Percentiles rank a stretch among this genome's conserved stretches.
phyloP scores from a whole-genome alignment of 35 echinoderm and acorn worm genomes.

The Amphiura filiformis region DNA sequence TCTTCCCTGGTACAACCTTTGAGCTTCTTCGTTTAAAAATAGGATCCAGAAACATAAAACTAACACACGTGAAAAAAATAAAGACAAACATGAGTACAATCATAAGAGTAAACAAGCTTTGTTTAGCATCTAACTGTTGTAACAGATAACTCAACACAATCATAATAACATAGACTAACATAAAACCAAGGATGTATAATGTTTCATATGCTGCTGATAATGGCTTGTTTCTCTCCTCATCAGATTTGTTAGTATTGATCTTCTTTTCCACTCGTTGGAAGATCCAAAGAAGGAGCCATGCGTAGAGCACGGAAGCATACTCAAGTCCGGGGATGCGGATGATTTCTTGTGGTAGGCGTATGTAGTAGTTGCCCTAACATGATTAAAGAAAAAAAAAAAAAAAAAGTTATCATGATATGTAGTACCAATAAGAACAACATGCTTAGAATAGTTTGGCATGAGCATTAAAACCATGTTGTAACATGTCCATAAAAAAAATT shows the following conservation, averaged over 20 bases:
- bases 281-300: slow-evolving; percentile 54
- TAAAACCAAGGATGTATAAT: slow-evolving; percentile 36
- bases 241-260: slow-evolving; percentile 7
- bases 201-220: slow-evolving; percentile 24
- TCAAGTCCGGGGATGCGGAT: slow-evolving; percentile 72
- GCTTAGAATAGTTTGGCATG: neutral
- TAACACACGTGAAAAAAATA: slow-evolving; percentile 2
- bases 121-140: slow-evolving; percentile 50
- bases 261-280: slow-evolving; percentile 53
- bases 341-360: slow-evolving; percentile 48
- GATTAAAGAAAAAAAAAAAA: neutral
- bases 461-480: no score
- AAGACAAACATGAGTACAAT: slow-evolving; percentile 53
- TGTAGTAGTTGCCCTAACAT: slow-evolving; percentile 50
- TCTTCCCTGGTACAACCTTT: neutral
- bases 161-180: slow-evolving; percentile 46
- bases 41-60: slow-evolving; percentile 36
- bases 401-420: neutral
- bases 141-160: slow-evolving; percentile 35
- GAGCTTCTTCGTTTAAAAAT: neutral
- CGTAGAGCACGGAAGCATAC: slow-evolving; percentile 45
- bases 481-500: no score
- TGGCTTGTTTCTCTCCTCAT: neutral
- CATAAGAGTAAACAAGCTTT: slow-evolving; percentile 31
- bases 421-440: neutral